phyloP scores from a whole-genome alignment of 2,888 invertebrate species.

The Ellobium chinense region DNA sequence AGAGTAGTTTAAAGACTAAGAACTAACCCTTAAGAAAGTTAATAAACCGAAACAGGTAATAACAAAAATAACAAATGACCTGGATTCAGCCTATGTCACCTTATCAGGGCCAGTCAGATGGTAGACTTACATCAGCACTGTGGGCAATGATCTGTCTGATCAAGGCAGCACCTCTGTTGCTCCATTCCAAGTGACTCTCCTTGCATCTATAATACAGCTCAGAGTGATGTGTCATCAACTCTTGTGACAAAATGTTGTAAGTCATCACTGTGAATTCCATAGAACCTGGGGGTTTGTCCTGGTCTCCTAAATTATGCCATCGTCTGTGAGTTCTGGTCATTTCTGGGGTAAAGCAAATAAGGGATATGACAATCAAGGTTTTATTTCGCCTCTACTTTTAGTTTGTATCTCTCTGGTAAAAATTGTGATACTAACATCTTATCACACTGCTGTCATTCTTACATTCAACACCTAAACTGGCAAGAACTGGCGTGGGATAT shows the following conservation, averaged over 20 bases:
- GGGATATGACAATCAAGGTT: too few species aligned
- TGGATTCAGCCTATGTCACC: not conserved
- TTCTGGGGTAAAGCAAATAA: slow-evolving; percentile 1
- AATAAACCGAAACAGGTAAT: too few species aligned
- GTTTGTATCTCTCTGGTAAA: too few species aligned
- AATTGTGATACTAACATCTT: too few species aligned
- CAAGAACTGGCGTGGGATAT: too few species aligned
- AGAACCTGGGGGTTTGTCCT: not conserved
- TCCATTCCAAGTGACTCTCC: slow-evolving; percentile 85
- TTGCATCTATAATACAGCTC: slow-evolving; percentile 86
- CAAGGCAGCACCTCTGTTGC: slow-evolving; percentile 83
- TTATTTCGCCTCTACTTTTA: too few species aligned
- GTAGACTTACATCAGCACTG: slow-evolving; percentile 71
- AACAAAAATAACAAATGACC: too few species aligned
- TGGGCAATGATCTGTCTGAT: slow-evolving; percentile 82
- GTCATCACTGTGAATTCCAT: slow-evolving; percentile 86
- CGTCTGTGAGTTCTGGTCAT: not conserved
- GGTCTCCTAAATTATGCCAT: not conserved
- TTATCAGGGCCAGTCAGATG: not conserved
- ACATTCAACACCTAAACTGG: too few species aligned
- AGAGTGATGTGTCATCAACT: slow-evolving; percentile 86
- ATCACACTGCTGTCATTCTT: too few species aligned
- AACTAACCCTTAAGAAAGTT: too few species aligned
- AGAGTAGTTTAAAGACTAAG: too few species aligned
- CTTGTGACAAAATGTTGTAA: slow-evolving; percentile 94